These are phyloP conservation scores for Chloroclysta siterata DNA, from an alignment of 2,888 invertebrate species.

Conservation along the genomic window DNA sequence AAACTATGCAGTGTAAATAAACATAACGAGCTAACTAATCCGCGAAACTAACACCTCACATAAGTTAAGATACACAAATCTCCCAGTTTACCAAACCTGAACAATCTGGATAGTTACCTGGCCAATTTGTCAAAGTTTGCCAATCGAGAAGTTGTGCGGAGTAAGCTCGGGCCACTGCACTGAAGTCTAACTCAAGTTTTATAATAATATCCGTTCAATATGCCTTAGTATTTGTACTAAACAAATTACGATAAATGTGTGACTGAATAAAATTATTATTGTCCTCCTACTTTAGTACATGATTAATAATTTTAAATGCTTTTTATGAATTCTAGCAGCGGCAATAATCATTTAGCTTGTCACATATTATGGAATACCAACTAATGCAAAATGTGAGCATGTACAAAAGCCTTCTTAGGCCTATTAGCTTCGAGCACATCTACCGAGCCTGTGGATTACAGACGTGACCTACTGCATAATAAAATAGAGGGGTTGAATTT, in stretches of 20 bases:
- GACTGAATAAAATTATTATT: background rate
- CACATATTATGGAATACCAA: no score
- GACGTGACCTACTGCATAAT: no score
- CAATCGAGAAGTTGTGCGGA: slow-evolving; percentile 8
- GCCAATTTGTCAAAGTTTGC: slow-evolving; percentile 22
- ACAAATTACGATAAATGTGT: background rate
- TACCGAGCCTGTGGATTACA: no score
- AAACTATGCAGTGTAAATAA: no score
- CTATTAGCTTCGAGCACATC: no score
- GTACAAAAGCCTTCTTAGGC: no score
- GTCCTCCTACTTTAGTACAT: no score
- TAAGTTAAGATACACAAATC: slow-evolving; percentile 4
- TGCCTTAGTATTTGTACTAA: background rate
- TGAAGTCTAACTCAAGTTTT: slow-evolving; percentile 8
- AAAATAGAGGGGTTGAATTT: no score
- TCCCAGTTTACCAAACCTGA: slow-evolving; percentile 3
- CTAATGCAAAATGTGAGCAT: no score
- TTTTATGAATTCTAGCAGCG: no score
- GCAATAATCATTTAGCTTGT: no score
- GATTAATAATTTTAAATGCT: no score
- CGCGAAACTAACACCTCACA: slow-evolving; percentile 7
- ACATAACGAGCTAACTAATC: background rate
- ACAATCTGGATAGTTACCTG: slow-evolving; percentile 22
- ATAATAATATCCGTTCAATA: background rate
- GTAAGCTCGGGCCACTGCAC: slow-evolving; percentile 5